phyloP scores from a whole-genome alignment of 2,797 vertebrate species.

The Erethizon dorsatum region DNA sequence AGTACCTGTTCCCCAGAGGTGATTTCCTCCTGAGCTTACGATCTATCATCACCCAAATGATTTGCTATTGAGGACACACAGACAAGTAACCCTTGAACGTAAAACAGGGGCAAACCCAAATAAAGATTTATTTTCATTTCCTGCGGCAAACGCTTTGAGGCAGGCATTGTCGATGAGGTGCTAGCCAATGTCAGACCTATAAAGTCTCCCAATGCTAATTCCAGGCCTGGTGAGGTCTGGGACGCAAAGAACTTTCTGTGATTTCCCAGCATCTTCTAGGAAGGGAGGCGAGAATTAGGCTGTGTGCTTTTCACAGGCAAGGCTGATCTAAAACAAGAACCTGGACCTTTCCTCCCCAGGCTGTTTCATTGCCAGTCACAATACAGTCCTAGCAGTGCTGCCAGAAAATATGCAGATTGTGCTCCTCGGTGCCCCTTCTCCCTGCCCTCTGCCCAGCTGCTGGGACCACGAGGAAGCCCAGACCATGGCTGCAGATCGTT shows the following conservation, averaged over 20 bases:
- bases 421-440: not conserved
- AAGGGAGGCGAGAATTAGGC: not conserved
- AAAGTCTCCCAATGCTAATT: no score
- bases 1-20: slow-evolving; percentile 4
- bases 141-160: not conserved
- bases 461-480: fast-evolving
- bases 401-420: not conserved
- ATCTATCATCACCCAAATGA: not conserved
- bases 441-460: not conserved
- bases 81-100: not conserved
- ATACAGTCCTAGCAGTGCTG: not conserved
- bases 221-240: not conserved
- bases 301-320: not conserved
- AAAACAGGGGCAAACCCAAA: not conserved
- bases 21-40: slow-evolving; percentile 11
- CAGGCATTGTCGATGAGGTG: not conserved
- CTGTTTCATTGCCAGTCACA: slow-evolving; percentile 1
- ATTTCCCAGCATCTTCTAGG: not conserved
- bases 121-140: not conserved
- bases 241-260: not conserved
- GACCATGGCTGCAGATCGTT: not conserved
- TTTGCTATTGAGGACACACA: slow-evolving; percentile 12
- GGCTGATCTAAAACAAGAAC: not conserved
- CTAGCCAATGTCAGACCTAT: fast-evolving
- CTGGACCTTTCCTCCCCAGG: not conserved